Conservation (phyloP, 2,797 vertebrate genomes). For the Rallus crepitans region DNA sequence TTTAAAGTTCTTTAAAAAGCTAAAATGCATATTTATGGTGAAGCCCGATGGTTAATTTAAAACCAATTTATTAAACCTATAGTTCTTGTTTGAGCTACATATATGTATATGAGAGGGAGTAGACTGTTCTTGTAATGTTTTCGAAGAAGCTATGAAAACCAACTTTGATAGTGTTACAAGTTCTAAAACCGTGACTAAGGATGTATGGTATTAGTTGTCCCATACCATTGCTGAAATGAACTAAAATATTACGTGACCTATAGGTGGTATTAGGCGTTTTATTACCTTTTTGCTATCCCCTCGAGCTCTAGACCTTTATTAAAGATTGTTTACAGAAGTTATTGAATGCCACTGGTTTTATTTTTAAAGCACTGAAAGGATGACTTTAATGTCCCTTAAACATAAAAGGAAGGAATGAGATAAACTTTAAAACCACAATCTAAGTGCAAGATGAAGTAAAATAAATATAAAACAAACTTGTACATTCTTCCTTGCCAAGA, state of each 20-base stretch:
- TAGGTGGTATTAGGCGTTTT: conserved; percentile 68
- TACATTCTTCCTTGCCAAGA: conserved; percentile 30
- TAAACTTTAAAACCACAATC: conserved; percentile 36
- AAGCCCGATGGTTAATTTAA: not conserved
- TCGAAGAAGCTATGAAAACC: not conserved
- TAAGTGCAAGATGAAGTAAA: conserved; percentile 17
- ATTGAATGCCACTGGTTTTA: conserved; percentile 46
- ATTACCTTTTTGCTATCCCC: conserved; percentile 61
- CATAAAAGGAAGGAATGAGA: conserved; percentile 49
- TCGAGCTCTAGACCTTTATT: conserved; percentile 61
- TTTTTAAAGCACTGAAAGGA: conserved; percentile 41
- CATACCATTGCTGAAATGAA: conserved; percentile 39
- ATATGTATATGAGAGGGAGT: not conserved
- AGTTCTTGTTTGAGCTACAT: not conserved
- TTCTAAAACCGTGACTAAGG: conserved; percentile 25
- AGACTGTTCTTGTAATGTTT: not conserved
- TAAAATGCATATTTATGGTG: not conserved
- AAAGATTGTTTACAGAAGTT: conserved; percentile 61
- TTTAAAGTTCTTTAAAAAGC: not conserved
- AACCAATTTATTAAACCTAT: not conserved
- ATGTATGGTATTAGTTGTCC: conserved; percentile 50
- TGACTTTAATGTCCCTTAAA: conserved; percentile 20
- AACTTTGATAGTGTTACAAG: not conserved
- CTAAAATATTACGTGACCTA: conserved; percentile 69
- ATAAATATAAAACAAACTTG: conserved; percentile 7